Percentiles rank a stretch among this genome's conserved stretches.
These are phyloP conservation scores for Molorchus minor DNA, from an alignment of 2,888 invertebrate species.

Conservation along the genomic window DNA sequence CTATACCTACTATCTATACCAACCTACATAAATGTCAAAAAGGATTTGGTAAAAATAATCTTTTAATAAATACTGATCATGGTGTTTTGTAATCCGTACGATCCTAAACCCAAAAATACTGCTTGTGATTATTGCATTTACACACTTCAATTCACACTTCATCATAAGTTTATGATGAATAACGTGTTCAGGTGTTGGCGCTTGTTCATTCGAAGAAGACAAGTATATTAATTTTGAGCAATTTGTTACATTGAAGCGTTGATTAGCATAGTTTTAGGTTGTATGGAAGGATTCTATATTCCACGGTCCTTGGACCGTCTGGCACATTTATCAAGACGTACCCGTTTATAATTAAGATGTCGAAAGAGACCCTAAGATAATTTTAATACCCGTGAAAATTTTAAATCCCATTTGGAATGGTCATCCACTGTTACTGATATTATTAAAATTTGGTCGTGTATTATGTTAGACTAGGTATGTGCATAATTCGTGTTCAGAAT, in stretches of 20 bases:
- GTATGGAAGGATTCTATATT: slow-evolving; percentile 41
- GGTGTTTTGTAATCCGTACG: too few species aligned
- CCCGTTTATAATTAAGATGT: slow-evolving; percentile 52
- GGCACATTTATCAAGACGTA: slow-evolving; percentile 48
- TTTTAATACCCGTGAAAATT: slow-evolving; percentile 37
- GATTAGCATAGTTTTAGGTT: slow-evolving; percentile 52
- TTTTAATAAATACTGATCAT: too few species aligned
- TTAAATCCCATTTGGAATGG: slow-evolving; percentile 10
- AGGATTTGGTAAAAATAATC: too few species aligned
- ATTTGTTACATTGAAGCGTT: slow-evolving; percentile 48
- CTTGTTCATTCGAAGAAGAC: slow-evolving; percentile 33
- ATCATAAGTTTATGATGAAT: slow-evolving; percentile 11
- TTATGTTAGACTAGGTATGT: slow-evolving; percentile 21
- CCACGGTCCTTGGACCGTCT: slow-evolving; percentile 39
- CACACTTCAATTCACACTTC: slow-evolving; percentile 13
- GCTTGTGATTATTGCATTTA: too few species aligned
- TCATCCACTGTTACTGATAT: slow-evolving; percentile 34
- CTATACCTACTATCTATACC: too few species aligned
- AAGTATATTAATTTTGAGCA: slow-evolving; percentile 46
- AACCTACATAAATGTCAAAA: too few species aligned
- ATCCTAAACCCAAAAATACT: too few species aligned
- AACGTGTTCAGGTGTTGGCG: slow-evolving; percentile 33
- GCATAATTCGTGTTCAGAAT: slow-evolving; percentile 11
- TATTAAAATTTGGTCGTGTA: slow-evolving; percentile 31
- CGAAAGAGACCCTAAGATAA: slow-evolving; percentile 34